A percentile compares a stretch with the other conserved stretches of the same genome.
These are phyloP conservation scores for Falco peregrinus DNA, from an alignment of 2,797 vertebrate species.

Conservation along the genomic window DNA sequence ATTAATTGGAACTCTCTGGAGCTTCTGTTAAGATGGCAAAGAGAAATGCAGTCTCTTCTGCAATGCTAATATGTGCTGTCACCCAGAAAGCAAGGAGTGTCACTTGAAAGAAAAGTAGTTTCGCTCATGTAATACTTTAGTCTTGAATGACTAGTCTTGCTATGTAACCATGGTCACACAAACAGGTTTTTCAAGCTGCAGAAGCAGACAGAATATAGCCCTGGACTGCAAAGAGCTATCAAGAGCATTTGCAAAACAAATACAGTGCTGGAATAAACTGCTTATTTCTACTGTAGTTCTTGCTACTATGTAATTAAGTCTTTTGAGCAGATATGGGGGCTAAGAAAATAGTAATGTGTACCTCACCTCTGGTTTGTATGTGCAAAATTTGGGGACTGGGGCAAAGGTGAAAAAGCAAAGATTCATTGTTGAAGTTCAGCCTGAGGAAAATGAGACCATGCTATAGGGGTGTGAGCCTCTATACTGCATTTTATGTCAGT, in stretches of 20 bases:
- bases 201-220: constrained; percentile 65
- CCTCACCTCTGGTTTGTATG: neutral
- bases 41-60: neutral
- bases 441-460: neutral
- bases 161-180: constrained; percentile 78
- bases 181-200: constrained; percentile 91
- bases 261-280: neutral
- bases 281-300: constrained; percentile 21
- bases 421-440: neutral
- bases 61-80: constrained; percentile 52
- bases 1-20: neutral
- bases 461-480: neutral
- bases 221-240: constrained; percentile 6
- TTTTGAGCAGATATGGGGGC: neutral
- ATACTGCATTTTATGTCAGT: neutral
- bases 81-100: constrained; percentile 73
- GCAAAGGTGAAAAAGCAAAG: neutral
- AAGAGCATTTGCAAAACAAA: constrained; percentile 39
- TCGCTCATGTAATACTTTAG: constrained; percentile 55
- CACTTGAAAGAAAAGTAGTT: constrained; percentile 67
- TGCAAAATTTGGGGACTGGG: neutral
- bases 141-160: constrained; percentile 76
- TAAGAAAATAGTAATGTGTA: neutral
- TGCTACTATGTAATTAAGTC: constrained; percentile 25
- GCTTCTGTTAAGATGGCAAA: neutral